These are phyloP conservation scores for Mola mola DNA, from an alignment of 2,113 vertebrate species.

Conservation along the genomic window DNA sequence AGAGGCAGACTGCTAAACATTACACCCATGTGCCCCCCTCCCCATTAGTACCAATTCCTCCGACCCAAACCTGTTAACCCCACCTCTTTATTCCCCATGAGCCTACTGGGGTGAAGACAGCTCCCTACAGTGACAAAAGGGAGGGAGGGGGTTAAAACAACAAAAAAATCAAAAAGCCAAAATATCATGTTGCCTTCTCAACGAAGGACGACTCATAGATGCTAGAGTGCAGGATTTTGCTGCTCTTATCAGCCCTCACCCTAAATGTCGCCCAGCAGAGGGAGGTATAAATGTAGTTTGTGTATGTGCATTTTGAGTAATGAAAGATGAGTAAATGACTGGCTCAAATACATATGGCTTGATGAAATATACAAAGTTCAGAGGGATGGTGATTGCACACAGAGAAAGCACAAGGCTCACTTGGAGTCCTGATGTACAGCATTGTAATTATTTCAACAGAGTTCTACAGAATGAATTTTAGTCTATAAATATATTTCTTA, in stretches of 20 bases:
- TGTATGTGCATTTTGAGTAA: slow-evolving; percentile 12
- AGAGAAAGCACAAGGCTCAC: slow-evolving; percentile 91
- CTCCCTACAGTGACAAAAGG: no score
- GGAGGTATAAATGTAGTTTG: no score
- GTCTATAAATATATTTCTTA: slow-evolving; percentile 91
- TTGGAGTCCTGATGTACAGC: slow-evolving; percentile 89
- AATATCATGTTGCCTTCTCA: slow-evolving; percentile 44
- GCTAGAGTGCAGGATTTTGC: neutral
- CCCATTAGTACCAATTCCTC: no score
- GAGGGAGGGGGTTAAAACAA: no score
- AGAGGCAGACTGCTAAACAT: slow-evolving; percentile 41
- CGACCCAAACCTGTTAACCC: no score
- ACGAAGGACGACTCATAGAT: slow-evolving; percentile 42
- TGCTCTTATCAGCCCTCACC: slow-evolving; percentile 16
- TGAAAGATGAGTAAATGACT: slow-evolving; percentile 39
- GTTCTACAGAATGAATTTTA: slow-evolving; percentile 92
- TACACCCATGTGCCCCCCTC: slow-evolving; percentile 18
- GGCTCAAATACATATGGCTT: slow-evolving; percentile 50
- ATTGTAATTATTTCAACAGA: slow-evolving; percentile 90
- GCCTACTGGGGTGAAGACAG: no score
- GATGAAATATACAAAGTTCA: slow-evolving; percentile 41
- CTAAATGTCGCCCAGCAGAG: no score
- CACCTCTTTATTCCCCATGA: no score
- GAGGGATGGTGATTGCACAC: slow-evolving; percentile 69
- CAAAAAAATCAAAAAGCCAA: no score